Percentiles rank a stretch among this genome's conserved stretches.
These are phyloP conservation scores for Pseudopleuronectes americanus DNA, from an alignment of 2,797 vertebrate species.

Conservation along the genomic window DNA sequence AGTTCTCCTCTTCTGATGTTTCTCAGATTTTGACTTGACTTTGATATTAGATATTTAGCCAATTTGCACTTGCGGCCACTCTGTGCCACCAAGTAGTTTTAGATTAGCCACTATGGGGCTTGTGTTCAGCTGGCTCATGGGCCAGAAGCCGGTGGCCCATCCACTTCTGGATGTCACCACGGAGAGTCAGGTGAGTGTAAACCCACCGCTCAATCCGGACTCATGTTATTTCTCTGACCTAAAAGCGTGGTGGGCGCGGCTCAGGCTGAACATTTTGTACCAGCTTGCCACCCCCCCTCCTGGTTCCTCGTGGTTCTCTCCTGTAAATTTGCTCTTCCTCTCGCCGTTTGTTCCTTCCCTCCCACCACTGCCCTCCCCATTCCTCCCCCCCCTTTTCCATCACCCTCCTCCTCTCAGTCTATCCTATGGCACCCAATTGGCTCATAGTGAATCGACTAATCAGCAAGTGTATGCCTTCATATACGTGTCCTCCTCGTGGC, in stretches of 20 bases:
- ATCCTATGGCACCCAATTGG: constrained; percentile 1
- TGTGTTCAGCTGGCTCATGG: constrained; percentile 65
- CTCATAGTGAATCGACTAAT: neutral
- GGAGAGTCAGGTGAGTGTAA: constrained; percentile 65
- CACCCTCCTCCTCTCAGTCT: constrained; percentile 62
- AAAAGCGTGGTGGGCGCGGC: constrained; percentile 26
- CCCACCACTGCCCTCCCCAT: constrained; percentile 60
- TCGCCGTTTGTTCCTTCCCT: constrained; percentile 11
- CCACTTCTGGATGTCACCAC: constrained; percentile 32
- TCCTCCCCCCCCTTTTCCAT: constrained; percentile 19
- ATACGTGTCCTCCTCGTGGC: neutral
- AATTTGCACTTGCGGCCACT: neutral
- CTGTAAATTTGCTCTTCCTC: constrained; percentile 26
- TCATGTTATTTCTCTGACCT: constrained; percentile 13
- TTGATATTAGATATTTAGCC: too few relatives aligned
- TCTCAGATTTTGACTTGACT: constrained; percentile 10
- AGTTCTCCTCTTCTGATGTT: neutral
- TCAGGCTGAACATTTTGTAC: constrained; percentile 72
- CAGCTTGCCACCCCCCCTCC: constrained; percentile 26
- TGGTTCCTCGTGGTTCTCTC: constrained; percentile 15
- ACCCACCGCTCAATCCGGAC: constrained; percentile 9
- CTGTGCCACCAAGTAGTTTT: too few relatives aligned
- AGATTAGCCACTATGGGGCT: constrained; percentile 60
- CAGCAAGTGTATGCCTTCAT: constrained; percentile 7
- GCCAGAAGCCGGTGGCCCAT: constrained; percentile 27